phyloP scores from a whole-genome alignment of 2,888 invertebrate species.

The Leptinotarsa peninsularis region DNA sequence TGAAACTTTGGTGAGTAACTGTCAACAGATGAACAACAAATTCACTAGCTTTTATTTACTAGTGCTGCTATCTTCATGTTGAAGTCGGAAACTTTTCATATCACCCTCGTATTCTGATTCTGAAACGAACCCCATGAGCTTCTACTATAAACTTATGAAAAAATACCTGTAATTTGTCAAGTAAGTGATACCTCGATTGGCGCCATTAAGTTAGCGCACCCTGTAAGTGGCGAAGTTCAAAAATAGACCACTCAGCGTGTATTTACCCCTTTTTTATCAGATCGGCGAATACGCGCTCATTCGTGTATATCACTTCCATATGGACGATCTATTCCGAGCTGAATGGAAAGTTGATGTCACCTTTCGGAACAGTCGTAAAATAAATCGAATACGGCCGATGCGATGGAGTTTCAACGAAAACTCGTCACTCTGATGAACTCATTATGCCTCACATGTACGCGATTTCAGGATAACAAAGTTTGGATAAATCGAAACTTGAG shows the following conservation, averaged over 20 bases:
- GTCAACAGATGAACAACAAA: no score
- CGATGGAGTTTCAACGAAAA: conserved; percentile 1
- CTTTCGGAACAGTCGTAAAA: conserved; percentile 9
- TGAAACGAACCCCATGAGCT: no score
- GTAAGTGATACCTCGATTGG: no score
- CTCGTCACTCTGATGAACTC: conserved; percentile 1
- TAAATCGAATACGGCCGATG: conserved; percentile 1
- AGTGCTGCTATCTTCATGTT: no score
- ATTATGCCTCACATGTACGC: background rate
- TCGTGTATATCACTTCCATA: conserved; percentile 4
- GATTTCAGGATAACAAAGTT: background rate
- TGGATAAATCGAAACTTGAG: background rate
- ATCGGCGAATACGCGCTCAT: background rate
- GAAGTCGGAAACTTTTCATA: no score
- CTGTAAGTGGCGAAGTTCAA: background rate
- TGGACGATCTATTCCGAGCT: conserved; percentile 2
- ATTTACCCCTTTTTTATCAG: background rate
- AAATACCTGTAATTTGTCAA: no score
- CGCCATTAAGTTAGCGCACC: background rate
- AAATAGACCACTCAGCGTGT: background rate
- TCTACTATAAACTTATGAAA: no score
- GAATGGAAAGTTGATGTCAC: conserved; percentile 13
- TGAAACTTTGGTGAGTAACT: no score
- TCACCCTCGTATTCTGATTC: no score
- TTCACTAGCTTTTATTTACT: no score